Evolutionary conservation across 2,888 invertebrate genomes (phyloP).

Genomic region (Ceraclea dissimilis): DNA sequence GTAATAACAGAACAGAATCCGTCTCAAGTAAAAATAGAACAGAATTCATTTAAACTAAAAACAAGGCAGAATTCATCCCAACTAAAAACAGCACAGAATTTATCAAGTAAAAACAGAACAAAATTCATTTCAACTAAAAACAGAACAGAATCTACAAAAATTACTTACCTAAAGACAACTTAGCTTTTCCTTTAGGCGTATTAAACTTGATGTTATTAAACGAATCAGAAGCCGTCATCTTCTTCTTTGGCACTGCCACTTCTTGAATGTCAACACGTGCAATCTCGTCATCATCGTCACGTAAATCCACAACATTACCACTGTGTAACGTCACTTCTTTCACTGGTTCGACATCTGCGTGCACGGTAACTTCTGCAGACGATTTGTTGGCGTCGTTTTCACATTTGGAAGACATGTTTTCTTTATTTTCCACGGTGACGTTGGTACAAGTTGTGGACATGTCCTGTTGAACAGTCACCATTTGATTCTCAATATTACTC

Average conservation of each 20-base stretch:
- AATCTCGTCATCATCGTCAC: neutral
- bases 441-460: neutral
- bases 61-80: no score
- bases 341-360: neutral
- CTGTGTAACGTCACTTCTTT: neutral
- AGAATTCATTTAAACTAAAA: no score
- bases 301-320: neutral
- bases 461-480: neutral
- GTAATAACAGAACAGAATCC: no score
- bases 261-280: slow-evolving; percentile 1
- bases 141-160: no score
- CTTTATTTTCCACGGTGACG: slow-evolving; percentile 6
- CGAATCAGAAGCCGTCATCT: neutral
- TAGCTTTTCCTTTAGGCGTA: slow-evolving; percentile 11
- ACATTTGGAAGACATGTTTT: slow-evolving; percentile 7
- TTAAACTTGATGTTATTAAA: neutral
- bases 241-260: neutral
- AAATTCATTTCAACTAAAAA: no score
- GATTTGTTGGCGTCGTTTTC: neutral
- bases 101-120: no score
- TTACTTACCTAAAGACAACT: slow-evolving; percentile 15
- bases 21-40: no score
- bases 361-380: neutral
- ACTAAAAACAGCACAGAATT: no score
- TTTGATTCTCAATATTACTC: neutral